Base-by-base conservation (phyloP, 2,113 vertebrate genomes). In the Caracal caracal region DNA sequence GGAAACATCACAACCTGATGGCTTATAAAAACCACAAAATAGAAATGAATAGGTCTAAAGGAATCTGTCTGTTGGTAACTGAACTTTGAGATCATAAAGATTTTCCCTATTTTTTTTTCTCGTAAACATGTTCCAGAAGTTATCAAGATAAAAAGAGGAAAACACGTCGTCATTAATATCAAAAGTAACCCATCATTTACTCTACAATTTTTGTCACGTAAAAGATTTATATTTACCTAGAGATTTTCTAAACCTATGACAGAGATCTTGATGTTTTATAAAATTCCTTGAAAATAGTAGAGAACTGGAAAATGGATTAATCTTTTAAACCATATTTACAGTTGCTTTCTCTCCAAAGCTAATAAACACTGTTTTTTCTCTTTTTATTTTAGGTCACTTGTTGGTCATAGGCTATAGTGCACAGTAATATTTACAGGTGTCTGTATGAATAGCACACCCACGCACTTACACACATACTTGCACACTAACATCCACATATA, bases 371-470 rank as follows among this genome's bases (percentile, higher is more conserved):
- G 95, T 94, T 96, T 85, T 97, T 84, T 75, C 53, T 66, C 87
- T 96, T 96, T 96, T 97, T 94, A 63, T 83, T 97, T 97, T 84
- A 10, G 93, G 88, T 96, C 96, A 98, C 97, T 97, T 86, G 95
- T 91, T 97, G 97, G 96, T 90, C 96, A 85, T 94, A 95, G 98
- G 95, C 92, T 63, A 95, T 68, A 94, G 97, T 83, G 71, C 90
- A 95, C 75, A 61, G 97, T 95, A 79, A 94, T 56, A 89, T 49
- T 97, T n/a, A 85, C 86, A 80, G 37, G 53, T 24, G 53, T 76
- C 47, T 17, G 1, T 51, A 1, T 22, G 95, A 89, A 73, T 10
- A 80, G 66, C 49, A 59, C 5, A 49, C 49, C 51, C 40, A 40
- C 33, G 47, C 9, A 65, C 10, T 5, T 35, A 6, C n/a, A 33